A percentile compares a stretch with the other conserved stretches of the same genome.
phyloP scores from a whole-genome alignment of 2,888 invertebrate species.

The Bellardia bayeri region DNA sequence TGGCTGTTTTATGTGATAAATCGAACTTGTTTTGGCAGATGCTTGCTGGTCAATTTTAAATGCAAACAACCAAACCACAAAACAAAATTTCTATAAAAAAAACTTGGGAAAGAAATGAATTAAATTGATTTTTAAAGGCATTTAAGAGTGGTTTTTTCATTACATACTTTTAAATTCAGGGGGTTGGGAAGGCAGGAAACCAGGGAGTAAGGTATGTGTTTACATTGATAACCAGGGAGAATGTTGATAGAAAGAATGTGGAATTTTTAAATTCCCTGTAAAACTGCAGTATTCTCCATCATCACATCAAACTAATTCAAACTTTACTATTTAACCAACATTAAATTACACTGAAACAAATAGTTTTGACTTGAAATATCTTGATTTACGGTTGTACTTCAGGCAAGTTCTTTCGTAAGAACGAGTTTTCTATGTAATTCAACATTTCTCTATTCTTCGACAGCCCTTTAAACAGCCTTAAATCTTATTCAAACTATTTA shows the following conservation, averaged over 20 bases:
- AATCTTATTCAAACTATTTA: not conserved
- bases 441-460: not conserved
- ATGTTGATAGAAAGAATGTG: not conserved
- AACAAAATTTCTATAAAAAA: constrained; percentile 12
- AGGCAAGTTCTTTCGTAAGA: no score
- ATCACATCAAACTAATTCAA: no score
- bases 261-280: no score
- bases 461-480: not conserved
- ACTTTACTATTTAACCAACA: no score
- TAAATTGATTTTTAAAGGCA: constrained; percentile 67
- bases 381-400: no score
- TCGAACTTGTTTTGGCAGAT: constrained; percentile 74
- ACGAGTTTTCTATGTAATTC: no score
- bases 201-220: constrained; percentile 20
- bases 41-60: constrained; percentile 62
- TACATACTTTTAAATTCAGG: constrained; percentile 8
- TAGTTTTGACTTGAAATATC: no score
- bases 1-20: constrained; percentile 57
- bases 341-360: no score
- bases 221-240: not conserved
- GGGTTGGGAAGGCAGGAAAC: not conserved
- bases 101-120: constrained; percentile 29
- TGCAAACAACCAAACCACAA: constrained; percentile 3
- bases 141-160: constrained; percentile 45
- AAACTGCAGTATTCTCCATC: no score